Evolutionary conservation across 2,888 invertebrate genomes (phyloP), one percentile per base, ranked within the genome.

Genomic region (Caenorhabditis macrosperma): DNA sequence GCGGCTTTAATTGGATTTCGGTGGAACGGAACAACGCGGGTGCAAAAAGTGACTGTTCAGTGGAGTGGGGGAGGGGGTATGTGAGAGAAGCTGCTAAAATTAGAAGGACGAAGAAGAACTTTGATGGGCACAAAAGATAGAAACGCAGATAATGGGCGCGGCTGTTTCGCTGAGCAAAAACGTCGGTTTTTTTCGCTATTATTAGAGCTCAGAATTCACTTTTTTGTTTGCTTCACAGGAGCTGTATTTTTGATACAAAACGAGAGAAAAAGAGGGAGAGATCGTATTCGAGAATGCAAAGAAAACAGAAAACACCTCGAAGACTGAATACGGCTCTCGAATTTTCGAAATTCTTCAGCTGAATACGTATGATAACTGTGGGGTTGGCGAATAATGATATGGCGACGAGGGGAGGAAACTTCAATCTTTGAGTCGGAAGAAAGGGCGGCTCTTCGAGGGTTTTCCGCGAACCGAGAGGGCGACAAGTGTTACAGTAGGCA

Each of bases 61-160:
- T n/a, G n/a, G n/a, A n/a, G n/a, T n/a, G n/a, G n/a, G n/a, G n/a
- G n/a, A n/a, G n/a, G n/a, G n/a, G n/a, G n/a, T n/a, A n/a, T n/a
- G n/a, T n/a, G n/a, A n/a, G n/a, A n/a, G n/a, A n/a, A n/a, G n/a
- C n/a, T 15, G 17, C 30, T 20, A 54, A 20, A 41, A 54, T 41
- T 24, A 64, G 33, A 59, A 17, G 26, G 46, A 60, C 10, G 44
- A 22, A 9, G 55, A 33, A 24, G 67, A 57, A 67, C 67, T 67
- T 55, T 67, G 67, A 54, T 54, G 54, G 10, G 17, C 54, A 33
- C 33, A 54, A 30, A 15, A n/a, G 15, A 10, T 1, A 26, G 26
- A n/a, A 30, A 28, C n/a, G 33, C 20, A 54, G 33, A 54, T 33
- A 33, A 54, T n/a, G n/a, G n/a, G n/a, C n/a, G n/a, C n/a, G n/a